Base-by-base conservation (phyloP, 2,113 vertebrate genomes). In the Etia nguti region DNA sequence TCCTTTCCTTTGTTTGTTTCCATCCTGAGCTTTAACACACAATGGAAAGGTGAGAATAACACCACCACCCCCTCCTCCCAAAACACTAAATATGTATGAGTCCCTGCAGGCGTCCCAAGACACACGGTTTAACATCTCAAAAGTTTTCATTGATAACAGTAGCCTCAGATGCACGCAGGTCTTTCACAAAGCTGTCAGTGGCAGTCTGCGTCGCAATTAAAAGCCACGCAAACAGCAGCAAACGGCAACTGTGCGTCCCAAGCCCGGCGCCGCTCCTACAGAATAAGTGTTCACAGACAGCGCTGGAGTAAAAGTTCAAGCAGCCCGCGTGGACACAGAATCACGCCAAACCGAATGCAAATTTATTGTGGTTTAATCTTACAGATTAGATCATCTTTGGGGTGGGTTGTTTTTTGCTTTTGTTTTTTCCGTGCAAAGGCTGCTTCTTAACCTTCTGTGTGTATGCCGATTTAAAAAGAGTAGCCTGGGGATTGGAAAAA, bases 31-130 rank as follows among this genome's bases (percentile, higher is more conserved):
- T 79, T 89, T 86, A 90, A 85, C 89, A 86, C 83, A 93, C 91
- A 93, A 91, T 77, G 20, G 60, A 52, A 70, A 90, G 79, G 88
- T 90, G 92, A 70, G 85, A 93, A 91, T 57, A 34, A 88, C 68
- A 22, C 18, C 43, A 11, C 6, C 22, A 18, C 20, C 4, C 20
- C 4, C 26, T 10, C 41, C 22, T 22, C 6, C 26, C 24, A 48
- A 34, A 77, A 31, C 16, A 18, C 24, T 75, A 77, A 50, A 50
- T 50, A 77, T 77, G 73, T 31, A 50, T 52, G 46, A n/a, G 46
- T 75, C 24, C 24, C 43, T 2, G 43, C 43, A 75, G 70, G 29
- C 26, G 43, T 29, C 70, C 43, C 24, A 31, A 75, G 70, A 75
- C 29, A 48, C 24, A 29, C 16, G 16, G 43, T 75, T 75, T 75